These are phyloP conservation scores for Ophioninae sp. DNA, from an alignment of 2,888 invertebrate genomes.

Conservation along the genomic window DNA sequence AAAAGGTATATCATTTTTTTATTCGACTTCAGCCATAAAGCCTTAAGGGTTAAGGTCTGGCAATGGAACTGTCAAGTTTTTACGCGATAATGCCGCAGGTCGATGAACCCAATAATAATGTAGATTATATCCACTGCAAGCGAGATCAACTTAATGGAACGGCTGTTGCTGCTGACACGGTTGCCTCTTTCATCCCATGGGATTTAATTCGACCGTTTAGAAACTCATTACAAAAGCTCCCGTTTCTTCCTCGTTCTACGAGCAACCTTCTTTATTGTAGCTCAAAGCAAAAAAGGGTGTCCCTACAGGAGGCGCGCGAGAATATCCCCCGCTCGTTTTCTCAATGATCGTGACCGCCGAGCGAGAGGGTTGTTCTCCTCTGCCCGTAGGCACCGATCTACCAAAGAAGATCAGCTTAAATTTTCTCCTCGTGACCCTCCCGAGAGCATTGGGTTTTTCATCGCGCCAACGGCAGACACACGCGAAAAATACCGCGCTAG, in stretches of 20 bases:
- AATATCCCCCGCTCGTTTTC: slow-evolving; percentile 5
- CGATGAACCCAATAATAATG: slow-evolving; percentile 32
- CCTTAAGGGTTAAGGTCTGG: neutral
- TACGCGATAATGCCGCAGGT: neutral
- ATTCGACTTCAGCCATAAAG: neutral
- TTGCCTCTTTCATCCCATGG: slow-evolving; percentile 19
- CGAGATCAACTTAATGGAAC: slow-evolving; percentile 59
- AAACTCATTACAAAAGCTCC: slow-evolving; percentile 54
- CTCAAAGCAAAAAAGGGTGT: slow-evolving; percentile 20
- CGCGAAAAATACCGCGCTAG: neutral
- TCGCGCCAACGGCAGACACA: slow-evolving; percentile 42
- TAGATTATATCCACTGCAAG: slow-evolving; percentile 30
- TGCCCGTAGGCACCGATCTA: slow-evolving; percentile 30
- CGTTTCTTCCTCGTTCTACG: slow-evolving; percentile 18
- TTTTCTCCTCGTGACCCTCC: slow-evolving; percentile 4
- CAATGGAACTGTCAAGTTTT: slow-evolving; percentile 8
- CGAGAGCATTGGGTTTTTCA: slow-evolving; percentile 27
- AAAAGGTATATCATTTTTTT: slow-evolving; percentile 4
- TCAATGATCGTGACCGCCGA: slow-evolving; percentile 18
- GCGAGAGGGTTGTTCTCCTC: neutral
- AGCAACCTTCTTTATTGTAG: slow-evolving; percentile 1
- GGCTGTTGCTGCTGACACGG: slow-evolving; percentile 50
- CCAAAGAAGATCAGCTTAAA: slow-evolving; percentile 60
- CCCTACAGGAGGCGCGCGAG: neutral
- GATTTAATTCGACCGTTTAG: slow-evolving; percentile 47